phyloP scores from a whole-genome alignment of 2,888 invertebrate genomes.

The Sisyra nigra region DNA sequence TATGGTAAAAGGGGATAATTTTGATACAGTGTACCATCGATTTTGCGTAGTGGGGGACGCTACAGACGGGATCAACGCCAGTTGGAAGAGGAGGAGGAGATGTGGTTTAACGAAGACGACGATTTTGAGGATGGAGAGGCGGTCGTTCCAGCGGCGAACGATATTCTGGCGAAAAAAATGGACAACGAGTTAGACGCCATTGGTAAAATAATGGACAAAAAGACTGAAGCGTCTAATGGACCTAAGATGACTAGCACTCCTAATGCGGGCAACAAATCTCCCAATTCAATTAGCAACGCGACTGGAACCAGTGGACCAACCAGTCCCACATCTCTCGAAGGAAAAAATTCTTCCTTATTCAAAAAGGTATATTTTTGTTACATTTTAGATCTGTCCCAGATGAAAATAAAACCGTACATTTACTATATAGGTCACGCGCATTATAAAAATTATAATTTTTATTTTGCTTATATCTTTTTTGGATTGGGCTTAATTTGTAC shows the following conservation, averaged over 20 bases:
- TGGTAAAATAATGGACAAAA: slow-evolving; percentile 25
- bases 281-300: slow-evolving; percentile 16
- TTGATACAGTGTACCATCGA: slow-evolving; percentile 51
- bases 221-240: slow-evolving; percentile 14
- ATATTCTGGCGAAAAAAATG: slow-evolving; percentile 37
- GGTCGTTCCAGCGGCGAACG: slow-evolving; percentile 34
- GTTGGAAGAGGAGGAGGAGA: slow-evolving; percentile 94
- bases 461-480: too few species aligned
- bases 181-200: slow-evolving; percentile 43
- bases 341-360: slow-evolving; percentile 27
- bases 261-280: slow-evolving; percentile 18
- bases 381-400: too few species aligned
- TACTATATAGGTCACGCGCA: neutral
- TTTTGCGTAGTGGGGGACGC: slow-evolving; percentile 58
- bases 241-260: slow-evolving; percentile 16
- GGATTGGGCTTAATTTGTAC: too few species aligned
- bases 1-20: neutral
- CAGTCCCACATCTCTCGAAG: slow-evolving; percentile 22
- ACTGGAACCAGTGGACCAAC: slow-evolving; percentile 16
- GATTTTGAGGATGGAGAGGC: slow-evolving; percentile 70
- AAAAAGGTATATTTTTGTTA: slow-evolving; percentile 27
- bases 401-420: too few species aligned
- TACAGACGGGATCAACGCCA: slow-evolving; percentile 86
- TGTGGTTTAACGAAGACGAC: slow-evolving; percentile 98
- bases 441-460: too few species aligned